Conservation (phyloP, 2,113 vertebrate genomes). For the Terrapene triunguis region DNA sequence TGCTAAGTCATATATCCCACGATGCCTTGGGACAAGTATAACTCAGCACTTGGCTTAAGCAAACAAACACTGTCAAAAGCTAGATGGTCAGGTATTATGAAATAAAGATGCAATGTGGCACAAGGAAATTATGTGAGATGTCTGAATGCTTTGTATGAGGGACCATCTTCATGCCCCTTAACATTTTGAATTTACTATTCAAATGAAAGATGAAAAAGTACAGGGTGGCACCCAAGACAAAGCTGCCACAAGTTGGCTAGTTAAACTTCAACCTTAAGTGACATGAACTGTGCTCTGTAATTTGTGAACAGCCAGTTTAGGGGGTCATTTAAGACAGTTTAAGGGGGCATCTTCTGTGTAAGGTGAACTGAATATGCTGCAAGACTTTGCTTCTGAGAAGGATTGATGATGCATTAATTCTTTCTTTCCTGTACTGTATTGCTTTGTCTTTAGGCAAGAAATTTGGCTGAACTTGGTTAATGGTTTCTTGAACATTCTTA, state of each 20-base stretch:
- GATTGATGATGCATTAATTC: neutral
- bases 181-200: too few relatives aligned
- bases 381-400: neutral
- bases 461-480: neutral
- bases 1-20: too few relatives aligned
- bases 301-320: neutral
- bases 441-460: neutral
- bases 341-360: neutral
- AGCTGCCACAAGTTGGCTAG: too few relatives aligned
- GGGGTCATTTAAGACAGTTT: neutral
- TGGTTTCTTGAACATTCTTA: neutral
- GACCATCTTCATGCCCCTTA: neutral
- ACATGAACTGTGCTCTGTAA: too few relatives aligned
- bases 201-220: too few relatives aligned
- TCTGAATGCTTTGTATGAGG: neutral
- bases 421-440: neutral
- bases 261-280: too few relatives aligned
- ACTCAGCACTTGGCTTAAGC: too few relatives aligned
- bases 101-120: too few relatives aligned
- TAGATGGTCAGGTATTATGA: neutral
- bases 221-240: too few relatives aligned
- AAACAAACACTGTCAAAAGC: too few relatives aligned
- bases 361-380: neutral
- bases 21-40: too few relatives aligned
- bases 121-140: neutral